These are phyloP conservation scores for Oxystoma pomonae DNA, from an alignment of 2,888 invertebrate genomes.

Conservation along the genomic window DNA sequence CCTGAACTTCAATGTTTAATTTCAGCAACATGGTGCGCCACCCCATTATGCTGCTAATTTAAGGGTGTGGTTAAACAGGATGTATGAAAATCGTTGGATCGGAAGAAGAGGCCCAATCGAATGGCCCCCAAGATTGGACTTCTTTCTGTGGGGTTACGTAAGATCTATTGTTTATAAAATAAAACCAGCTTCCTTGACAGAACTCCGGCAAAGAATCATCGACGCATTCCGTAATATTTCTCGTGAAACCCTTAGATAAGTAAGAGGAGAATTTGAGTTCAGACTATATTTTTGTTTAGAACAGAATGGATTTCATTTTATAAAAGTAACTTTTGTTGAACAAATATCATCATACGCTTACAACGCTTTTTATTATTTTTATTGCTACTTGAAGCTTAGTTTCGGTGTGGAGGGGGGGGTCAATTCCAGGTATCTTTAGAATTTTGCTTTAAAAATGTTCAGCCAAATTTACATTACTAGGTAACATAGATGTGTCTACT, in stretches of 20 bases:
- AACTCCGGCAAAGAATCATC: neutral
- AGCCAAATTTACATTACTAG: too few species aligned
- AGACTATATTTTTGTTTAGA: neutral
- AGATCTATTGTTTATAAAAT: neutral
- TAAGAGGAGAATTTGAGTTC: too few species aligned
- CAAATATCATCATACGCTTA: too few species aligned
- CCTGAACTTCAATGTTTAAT: neutral
- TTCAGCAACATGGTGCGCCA: neutral
- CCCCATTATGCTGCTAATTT: neutral
- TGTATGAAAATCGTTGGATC: neutral
- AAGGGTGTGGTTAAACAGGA: neutral
- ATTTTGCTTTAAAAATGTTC: too few species aligned
- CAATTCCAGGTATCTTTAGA: too few species aligned
- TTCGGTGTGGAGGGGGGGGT: too few species aligned
- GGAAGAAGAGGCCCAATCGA: neutral
- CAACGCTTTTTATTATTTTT: too few species aligned
- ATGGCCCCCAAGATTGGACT: too few species aligned
- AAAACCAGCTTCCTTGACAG: neutral
- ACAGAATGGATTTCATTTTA: neutral
- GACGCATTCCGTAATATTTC: neutral
- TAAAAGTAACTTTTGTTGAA: too few species aligned
- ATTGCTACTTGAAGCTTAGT: too few species aligned
- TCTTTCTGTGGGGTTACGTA: neutral
- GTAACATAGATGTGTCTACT: too few species aligned
- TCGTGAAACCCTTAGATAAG: neutral